Evolutionary conservation across 2,113 vertebrate genomes (phyloP), one percentile per base, ranked within the genome.

Genomic region (Panthera tigris): DNA sequence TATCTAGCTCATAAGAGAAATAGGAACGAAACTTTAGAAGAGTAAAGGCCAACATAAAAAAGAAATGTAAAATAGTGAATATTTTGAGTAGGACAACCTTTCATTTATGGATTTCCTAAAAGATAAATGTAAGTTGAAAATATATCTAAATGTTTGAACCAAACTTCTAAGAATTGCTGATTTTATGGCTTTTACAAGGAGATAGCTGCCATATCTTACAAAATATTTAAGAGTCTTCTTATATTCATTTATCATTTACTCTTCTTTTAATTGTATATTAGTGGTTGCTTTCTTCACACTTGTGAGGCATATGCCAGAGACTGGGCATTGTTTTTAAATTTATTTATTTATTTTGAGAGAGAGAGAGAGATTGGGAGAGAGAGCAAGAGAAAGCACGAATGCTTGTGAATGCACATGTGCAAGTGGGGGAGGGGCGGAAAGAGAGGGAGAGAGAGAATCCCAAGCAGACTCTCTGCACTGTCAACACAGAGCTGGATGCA

Each of bases 1-100:
- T 90, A 92, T 92, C 88, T 94, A 95, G 52, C 33, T 96, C 82
- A 88, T 36, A 71, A 41, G 18, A 95, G 31, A 97, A 94, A 33
- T 87, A 94, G 94, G 61, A 91, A 94, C 96, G 39, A 87, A 91
- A 63, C 71, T 96, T 97, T 36, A 89, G 29, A 96, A 91, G 50
- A 88, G 27, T 61, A 94, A 97, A 96, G 48, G 19, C 88, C 73
- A 94, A 65, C 13, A 91, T 80, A 65, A 89, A 81, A 96, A 80
- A 63, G 41, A 94, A 95, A 89, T 48, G 18, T 68, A 33, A 82
- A 94, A n/a, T 8, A 93, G 39, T 91, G 57, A 84, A 84, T 89
- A 90, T 89, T 97, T 97, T 89, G 61, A 95, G 61, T 89, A 78
- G 57, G 25, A 89, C 78, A 96, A 45, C n/a, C 71, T 94, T 73